Conservation (phyloP, 2,888 invertebrate species). For the Eupithecia vulgata region DNA sequence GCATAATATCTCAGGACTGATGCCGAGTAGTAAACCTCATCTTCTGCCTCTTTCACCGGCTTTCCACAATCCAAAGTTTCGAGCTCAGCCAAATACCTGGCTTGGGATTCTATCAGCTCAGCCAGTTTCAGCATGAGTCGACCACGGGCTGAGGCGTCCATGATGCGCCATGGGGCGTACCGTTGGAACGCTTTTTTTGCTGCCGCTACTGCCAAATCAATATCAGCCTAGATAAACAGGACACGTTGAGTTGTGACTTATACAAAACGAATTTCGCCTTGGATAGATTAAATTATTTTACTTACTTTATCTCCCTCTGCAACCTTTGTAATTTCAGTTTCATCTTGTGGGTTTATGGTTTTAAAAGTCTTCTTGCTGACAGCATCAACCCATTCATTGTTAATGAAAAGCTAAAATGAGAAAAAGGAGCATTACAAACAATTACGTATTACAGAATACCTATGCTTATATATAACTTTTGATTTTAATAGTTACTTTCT, state of each 20-base stretch:
- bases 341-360: conserved; percentile 92
- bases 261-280: background rate
- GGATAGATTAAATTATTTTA: background rate
- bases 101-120: conserved; percentile 90
- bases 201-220: conserved; percentile 91
- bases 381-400: conserved; percentile 91
- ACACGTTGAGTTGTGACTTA: background rate
- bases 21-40: conserved; percentile 87
- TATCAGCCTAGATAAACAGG: conserved; percentile 85
- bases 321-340: conserved; percentile 88
- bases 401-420: conserved; percentile 87
- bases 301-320: conserved; percentile 92
- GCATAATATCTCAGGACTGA: conserved; percentile 92
- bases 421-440: background rate
- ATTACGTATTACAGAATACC: background rate
- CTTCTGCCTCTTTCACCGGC: conserved; percentile 89
- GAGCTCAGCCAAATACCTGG: conserved; percentile 90
- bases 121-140: conserved; percentile 88
- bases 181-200: conserved; percentile 90
- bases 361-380: conserved; percentile 92
- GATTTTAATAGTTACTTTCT: no score
- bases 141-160: conserved; percentile 93
- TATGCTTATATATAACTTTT: background rate
- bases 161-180: conserved; percentile 89
- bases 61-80: conserved; percentile 98